A percentile compares a stretch with the other conserved stretches of the same genome.
These are phyloP conservation scores for Tipula lateralis DNA, from an alignment of 2,888 invertebrate species.

Conservation along the genomic window DNA sequence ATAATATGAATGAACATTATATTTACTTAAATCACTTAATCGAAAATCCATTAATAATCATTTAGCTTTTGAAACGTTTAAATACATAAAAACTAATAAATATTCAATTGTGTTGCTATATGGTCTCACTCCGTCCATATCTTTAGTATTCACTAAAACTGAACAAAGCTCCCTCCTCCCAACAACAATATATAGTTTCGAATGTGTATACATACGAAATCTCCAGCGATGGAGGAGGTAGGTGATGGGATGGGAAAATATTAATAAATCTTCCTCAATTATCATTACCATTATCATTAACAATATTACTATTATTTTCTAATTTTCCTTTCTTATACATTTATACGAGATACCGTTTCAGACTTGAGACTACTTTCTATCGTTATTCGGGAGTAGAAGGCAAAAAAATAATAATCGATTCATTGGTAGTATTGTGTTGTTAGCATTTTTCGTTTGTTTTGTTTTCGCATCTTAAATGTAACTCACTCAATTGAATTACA, in stretches of 20 bases:
- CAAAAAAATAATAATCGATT: not conserved
- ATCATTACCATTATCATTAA: conserved; percentile 19
- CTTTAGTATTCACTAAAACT: not conserved
- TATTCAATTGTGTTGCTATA: not conserved
- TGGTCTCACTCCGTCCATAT: not conserved
- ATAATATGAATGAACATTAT: not conserved
- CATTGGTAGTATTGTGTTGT: not conserved
- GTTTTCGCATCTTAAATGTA: not conserved
- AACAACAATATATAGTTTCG: not conserved
- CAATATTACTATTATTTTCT: conserved; percentile 11
- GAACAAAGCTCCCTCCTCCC: not conserved
- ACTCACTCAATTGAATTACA: conserved; percentile 24
- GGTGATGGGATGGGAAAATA: not conserved
- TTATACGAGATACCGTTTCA: too few species aligned
- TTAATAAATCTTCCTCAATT: conserved; percentile 19
- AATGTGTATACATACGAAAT: not conserved
- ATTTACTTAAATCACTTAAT: conserved; percentile 19
- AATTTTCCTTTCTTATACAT: not conserved
- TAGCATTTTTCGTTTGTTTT: not conserved
- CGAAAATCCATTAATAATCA: conserved; percentile 11
- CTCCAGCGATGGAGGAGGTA: not conserved
- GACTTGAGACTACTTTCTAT: not conserved
- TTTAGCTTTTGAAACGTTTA: conserved; percentile 19
- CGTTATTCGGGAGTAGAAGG: not conserved
- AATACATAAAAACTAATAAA: conserved; percentile 24